Conservation (phyloP, 2,797 vertebrate species). For the Lycodopsis pacificus region DNA sequence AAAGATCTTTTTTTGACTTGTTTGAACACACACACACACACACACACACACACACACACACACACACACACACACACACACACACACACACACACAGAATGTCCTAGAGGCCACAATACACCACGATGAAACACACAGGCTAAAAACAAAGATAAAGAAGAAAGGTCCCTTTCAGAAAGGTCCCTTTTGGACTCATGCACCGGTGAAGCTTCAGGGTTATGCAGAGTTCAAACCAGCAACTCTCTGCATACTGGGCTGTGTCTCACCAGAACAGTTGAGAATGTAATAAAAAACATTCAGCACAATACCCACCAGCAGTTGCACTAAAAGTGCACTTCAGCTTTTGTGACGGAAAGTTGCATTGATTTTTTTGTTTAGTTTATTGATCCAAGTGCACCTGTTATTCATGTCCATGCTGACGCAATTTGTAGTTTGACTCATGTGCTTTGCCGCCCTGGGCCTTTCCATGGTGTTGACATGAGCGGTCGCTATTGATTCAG, state of each 20-base stretch:
- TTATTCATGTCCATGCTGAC: constrained; percentile 27
- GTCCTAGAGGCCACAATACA: too few species aligned
- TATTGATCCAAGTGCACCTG: constrained; percentile 20
- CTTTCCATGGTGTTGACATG: constrained; percentile 15
- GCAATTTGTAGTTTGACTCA: constrained; percentile 39
- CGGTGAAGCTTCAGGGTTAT: background rate
- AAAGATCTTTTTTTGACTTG: too few species aligned
- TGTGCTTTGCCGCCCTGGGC: constrained; percentile 23
- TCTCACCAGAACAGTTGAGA: background rate
- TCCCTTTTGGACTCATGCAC: background rate
- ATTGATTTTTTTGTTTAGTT: constrained; percentile 9
- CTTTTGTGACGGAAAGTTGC: background rate
- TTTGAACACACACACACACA: background rate
- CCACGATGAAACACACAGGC: too few species aligned
- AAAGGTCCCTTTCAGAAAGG: too few species aligned
- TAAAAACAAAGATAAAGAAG: background rate
- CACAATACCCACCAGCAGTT: background rate
- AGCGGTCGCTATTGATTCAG: constrained; percentile 42
- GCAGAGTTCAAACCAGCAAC: constrained; percentile 17
- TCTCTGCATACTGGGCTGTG: background rate
- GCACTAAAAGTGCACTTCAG: background rate
- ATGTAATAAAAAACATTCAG: background rate
- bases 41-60: background rate
- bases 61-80: background rate
- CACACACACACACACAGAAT: too few species aligned